A percentile compares a stretch with the other conserved stretches of the same genome.
These are phyloP conservation scores for Galbula dea DNA, from an alignment of 2,113 vertebrate species.

Conservation along the genomic window DNA sequence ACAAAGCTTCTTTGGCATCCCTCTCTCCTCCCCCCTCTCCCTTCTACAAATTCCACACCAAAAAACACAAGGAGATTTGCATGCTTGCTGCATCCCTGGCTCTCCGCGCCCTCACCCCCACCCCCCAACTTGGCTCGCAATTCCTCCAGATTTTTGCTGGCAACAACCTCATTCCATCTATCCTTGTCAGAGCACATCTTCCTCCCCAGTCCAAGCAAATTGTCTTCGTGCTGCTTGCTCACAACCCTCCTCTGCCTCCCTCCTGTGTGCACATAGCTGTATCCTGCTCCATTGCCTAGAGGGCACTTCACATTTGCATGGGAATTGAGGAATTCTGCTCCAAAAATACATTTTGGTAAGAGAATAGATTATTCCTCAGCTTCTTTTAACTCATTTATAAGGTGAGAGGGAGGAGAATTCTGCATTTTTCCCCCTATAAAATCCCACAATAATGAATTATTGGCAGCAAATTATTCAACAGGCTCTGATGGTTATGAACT, in stretches of 20 bases:
- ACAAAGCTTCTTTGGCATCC: slow-evolving; percentile 31
- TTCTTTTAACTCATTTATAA: not conserved
- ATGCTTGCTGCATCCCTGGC: not conserved
- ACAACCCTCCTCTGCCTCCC: not conserved
- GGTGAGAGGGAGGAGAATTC: not conserved
- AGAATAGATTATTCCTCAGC: not conserved
- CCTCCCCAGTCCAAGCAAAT: slow-evolving; percentile 19
- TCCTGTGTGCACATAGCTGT: not conserved
- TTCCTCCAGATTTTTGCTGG: slow-evolving; percentile 40
- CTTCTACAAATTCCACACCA: not conserved
- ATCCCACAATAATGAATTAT: not conserved
- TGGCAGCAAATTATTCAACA: not conserved
- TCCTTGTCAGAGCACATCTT: slow-evolving; percentile 52
- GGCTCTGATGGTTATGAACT: slow-evolving; percentile 2
- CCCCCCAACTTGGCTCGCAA: not conserved
- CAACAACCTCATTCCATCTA: slow-evolving; percentile 40
- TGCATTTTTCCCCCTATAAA: not conserved
- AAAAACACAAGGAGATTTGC: slow-evolving; percentile 12
- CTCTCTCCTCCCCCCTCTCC: not conserved
- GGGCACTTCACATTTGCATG: not conserved
- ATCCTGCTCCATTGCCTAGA: not conserved
- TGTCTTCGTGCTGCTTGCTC: not conserved
- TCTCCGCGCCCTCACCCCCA: not conserved
- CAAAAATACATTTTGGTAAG: not conserved
- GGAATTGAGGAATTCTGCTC: not conserved